Conservation (phyloP, 1,140 invertebrate species). For the Diachasma alloeum region DNA sequence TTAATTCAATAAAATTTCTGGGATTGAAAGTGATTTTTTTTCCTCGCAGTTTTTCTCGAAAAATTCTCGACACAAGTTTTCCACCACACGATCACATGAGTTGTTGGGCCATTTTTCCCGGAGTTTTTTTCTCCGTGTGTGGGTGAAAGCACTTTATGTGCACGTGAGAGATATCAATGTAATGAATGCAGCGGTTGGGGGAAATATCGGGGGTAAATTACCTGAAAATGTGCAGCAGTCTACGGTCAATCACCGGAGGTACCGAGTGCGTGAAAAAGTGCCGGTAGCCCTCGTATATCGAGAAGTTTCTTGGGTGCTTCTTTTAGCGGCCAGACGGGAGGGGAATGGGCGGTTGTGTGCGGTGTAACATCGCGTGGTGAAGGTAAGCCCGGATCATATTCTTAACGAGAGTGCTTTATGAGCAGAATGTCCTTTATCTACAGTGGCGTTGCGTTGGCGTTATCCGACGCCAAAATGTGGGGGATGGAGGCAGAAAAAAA, state of each 20-base stretch:
- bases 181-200: no score
- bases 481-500: not conserved
- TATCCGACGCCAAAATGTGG: constrained; percentile 51
- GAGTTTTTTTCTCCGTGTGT: no score
- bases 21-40: no score
- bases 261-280: not conserved
- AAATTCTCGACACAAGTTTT: no score
- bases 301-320: constrained; percentile 11
- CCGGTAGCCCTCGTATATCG: constrained; percentile 59
- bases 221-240: not conserved
- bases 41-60: no score
- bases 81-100: no score
- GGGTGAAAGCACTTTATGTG: no score
- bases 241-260: no score
- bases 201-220: not conserved
- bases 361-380: constrained; percentile 49
- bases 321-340: not conserved
- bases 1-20: no score
- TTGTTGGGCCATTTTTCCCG: no score
- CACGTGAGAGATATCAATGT: no score
- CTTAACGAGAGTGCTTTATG: constrained; percentile 65
- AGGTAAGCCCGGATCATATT: constrained; percentile 63
- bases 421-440: constrained; percentile 58
- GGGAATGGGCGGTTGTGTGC: not conserved
- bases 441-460: constrained; percentile 59